Evolutionary conservation across 2,888 invertebrate species (phyloP).

Genomic region (Parelbella ahira): DNA sequence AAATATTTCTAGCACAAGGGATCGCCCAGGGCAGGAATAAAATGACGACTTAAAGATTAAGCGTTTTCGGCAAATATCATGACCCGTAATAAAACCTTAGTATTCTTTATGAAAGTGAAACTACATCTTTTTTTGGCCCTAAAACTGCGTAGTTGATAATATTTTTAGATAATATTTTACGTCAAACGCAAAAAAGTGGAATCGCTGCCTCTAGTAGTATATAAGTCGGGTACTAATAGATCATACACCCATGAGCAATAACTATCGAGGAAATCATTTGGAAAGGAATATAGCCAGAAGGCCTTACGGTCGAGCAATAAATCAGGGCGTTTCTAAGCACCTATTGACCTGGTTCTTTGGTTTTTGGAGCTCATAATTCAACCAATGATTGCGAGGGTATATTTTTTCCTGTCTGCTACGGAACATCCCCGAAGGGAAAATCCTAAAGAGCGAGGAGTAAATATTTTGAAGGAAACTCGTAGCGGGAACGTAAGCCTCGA

Average conservation of each 20-base stretch:
- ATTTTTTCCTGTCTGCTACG: conserved; percentile 30
- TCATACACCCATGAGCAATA: conserved; percentile 26
- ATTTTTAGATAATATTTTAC: conserved; percentile 9
- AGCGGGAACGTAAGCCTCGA: conserved; percentile 26
- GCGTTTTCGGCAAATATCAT: not conserved
- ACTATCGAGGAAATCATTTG: conserved; percentile 19
- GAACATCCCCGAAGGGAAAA: conserved; percentile 29
- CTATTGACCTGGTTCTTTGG: conserved; percentile 45
- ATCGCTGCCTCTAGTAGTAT: conserved; percentile 10
- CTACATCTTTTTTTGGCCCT: too few species aligned
- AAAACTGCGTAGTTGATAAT: conserved; percentile 8
- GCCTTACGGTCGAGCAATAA: conserved; percentile 34
- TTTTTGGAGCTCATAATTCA: conserved; percentile 45
- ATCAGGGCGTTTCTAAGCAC: conserved; percentile 44
- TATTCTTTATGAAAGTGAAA: not conserved
- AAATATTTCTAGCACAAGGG: not conserved
- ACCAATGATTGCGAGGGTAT: conserved; percentile 38
- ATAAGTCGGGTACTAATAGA: conserved; percentile 17
- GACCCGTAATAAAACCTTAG: not conserved
- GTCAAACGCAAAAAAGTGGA: conserved; percentile 9
- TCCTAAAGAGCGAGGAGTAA: conserved; percentile 27
- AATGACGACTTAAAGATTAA: conserved; percentile 1
- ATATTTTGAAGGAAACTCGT: conserved; percentile 20
- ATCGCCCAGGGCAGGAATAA: conserved; percentile 2
- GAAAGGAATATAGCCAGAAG: conserved; percentile 25